These are phyloP conservation scores for Toxostoma redivivum DNA, from an alignment of 2,113 vertebrate species.

Conservation along the genomic window DNA sequence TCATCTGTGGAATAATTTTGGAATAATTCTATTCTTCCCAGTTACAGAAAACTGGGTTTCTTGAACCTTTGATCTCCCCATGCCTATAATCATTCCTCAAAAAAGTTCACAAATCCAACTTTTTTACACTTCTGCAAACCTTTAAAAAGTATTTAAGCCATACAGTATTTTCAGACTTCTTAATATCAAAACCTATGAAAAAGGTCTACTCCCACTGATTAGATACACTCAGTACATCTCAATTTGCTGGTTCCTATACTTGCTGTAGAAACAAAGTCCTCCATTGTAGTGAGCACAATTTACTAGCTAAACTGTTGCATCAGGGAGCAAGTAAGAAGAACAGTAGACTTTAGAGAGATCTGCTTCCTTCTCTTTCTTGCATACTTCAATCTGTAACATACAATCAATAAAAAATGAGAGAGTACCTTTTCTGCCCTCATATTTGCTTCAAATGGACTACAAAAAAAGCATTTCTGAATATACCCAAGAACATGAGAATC, in stretches of 20 bases:
- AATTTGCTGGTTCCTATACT: background rate
- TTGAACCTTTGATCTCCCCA: background rate
- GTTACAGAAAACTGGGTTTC: background rate
- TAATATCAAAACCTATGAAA: background rate
- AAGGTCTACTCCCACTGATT: background rate
- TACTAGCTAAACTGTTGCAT: background rate
- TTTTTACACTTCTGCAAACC: background rate
- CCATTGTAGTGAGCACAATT: background rate
- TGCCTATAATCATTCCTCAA: background rate
- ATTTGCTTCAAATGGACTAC: background rate
- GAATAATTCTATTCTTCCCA: background rate
- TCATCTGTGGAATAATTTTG: background rate
- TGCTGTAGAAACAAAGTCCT: background rate
- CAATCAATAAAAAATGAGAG: background rate
- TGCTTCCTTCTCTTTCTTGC: background rate
- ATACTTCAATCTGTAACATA: background rate
- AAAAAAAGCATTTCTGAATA: background rate
- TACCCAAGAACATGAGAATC: background rate
- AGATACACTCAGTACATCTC: background rate
- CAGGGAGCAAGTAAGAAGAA: background rate
- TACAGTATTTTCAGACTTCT: background rate
- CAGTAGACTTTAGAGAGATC: background rate
- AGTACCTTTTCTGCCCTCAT: background rate
- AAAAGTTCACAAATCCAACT: background rate
- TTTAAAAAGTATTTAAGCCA: background rate